A percentile compares a stretch with the other conserved stretches of the same genome.
Evolutionary conservation across 2,888 invertebrate species (phyloP).

Genomic region (Mythimna lalbum): DNA sequence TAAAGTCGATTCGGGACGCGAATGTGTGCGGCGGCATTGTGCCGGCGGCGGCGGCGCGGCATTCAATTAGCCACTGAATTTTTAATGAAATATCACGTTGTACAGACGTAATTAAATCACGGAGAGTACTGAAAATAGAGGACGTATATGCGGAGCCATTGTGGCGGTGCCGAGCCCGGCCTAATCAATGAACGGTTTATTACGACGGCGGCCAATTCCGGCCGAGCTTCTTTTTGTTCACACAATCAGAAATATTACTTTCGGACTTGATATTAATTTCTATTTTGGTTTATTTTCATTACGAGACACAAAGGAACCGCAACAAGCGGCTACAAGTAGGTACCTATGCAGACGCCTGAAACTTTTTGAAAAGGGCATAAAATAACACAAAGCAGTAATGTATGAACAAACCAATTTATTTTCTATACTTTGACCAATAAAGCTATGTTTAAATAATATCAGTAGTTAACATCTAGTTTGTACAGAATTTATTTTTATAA

Average conservation of each 20-base stretch:
- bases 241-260: conserved; percentile 23
- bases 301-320: neutral
- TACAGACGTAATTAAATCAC: conserved; percentile 64
- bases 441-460: conserved; percentile 61
- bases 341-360: neutral
- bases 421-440: conserved; percentile 64
- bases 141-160: conserved; percentile 58
- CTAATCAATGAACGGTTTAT: conserved; percentile 56
- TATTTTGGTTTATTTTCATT: conserved; percentile 24
- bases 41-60: conserved; percentile 36
- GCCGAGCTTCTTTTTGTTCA: conserved; percentile 27
- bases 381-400: conserved; percentile 35
- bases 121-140: conserved; percentile 59
- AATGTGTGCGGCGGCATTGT: conserved; percentile 48
- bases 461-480: conserved; percentile 65
- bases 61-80: conserved; percentile 68
- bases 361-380: conserved; percentile 6
- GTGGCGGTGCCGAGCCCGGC: conserved; percentile 43
- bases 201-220: conserved; percentile 28
- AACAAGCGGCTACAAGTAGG: neutral
- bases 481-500: conserved; percentile 60
- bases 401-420: conserved; percentile 74
- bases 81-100: conserved; percentile 67
- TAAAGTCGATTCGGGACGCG: conserved; percentile 66
- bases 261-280: conserved; percentile 35